Base-by-base conservation (phyloP, 2,797 vertebrate genomes). In the Ciconia nigra region DNA sequence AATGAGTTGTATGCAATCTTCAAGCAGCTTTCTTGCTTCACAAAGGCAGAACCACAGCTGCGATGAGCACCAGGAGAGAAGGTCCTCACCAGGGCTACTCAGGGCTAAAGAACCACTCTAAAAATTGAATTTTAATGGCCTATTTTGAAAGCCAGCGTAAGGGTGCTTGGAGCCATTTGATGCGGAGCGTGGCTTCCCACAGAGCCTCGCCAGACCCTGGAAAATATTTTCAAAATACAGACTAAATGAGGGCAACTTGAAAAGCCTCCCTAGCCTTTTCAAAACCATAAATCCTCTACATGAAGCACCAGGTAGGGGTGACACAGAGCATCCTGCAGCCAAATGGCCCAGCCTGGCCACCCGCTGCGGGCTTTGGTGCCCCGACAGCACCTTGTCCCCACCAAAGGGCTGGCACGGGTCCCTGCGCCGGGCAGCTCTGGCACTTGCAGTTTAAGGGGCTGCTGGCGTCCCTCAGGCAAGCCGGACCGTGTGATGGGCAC, bases 311-410 rank as follows among this genome's bases (percentile, higher is more conserved):
- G 28, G 51, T 11, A 16, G 17, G 62, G 44, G 11, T 20, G 29
- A 18, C 37, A 11, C 4, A 3, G 33, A 46, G 21, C 82, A 55
- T 54, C 71, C 65, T 59, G 46, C n/a, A n/a, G 52, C 42, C 39
- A 20, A 44, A 29, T 5, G 9, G 65, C 63, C 29, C 70, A 59
- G 57, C 22, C 19, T 33, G 55, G 37, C 29, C 5, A 1, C 47
- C 41, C 0, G 2, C 51, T 22, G 25, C 0, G 3, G 47, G 15
- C 15, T 58, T 58, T 0, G 1, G 33, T 24, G 14, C 55, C 49
- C 49, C 1, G 3, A 6, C 19, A 46, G 29, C 44, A 52, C 70
- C 57, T 58, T 47, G 51, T 46, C 62, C 70, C 62, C 16, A 0
- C 18, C 52, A 6, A 63, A 29, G 66, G 17, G 55, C 15, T 54